phyloP scores from a whole-genome alignment of 2,797 vertebrate genomes.

The Eulemur mongoz region DNA sequence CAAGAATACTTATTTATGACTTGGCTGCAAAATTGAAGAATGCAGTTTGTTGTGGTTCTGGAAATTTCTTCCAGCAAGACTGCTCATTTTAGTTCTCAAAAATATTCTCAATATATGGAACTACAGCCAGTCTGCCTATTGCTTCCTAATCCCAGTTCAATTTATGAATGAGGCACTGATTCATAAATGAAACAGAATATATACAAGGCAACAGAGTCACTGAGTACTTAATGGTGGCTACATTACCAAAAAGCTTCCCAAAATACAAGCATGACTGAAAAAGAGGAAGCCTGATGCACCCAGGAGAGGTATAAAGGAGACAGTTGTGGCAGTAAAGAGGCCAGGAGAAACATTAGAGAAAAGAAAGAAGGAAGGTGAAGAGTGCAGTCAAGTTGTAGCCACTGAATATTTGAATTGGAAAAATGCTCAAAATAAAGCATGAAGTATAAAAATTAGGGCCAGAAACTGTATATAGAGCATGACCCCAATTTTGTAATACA shows the following conservation, averaged over 20 bases:
- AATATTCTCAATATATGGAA: not conserved
- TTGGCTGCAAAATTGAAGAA: not conserved
- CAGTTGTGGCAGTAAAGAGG: not conserved
- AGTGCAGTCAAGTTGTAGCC: not conserved
- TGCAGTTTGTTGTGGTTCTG: not conserved
- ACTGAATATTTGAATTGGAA: not conserved
- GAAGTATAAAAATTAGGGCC: not conserved
- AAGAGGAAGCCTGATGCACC: constrained; percentile 43
- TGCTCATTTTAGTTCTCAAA: not conserved
- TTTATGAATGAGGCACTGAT: not conserved
- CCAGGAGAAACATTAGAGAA: not conserved
- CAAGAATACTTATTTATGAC: not conserved
- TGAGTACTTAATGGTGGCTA: not conserved
- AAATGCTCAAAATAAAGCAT: constrained; percentile 27
- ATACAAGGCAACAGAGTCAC: not conserved
- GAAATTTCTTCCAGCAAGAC: not conserved
- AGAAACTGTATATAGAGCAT: not conserved
- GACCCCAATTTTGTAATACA: not conserved
- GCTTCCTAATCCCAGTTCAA: not conserved
- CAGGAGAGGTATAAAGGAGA: constrained; percentile 7
- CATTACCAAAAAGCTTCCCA: not conserved
- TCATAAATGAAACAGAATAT: not conserved
- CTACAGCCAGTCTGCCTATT: not conserved
- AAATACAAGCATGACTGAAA: constrained; percentile 38
- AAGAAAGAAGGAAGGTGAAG: not conserved